These are phyloP conservation scores for Magallana angulata DNA, from an alignment of 1,140 invertebrate genomes.

Conservation along the genomic window DNA sequence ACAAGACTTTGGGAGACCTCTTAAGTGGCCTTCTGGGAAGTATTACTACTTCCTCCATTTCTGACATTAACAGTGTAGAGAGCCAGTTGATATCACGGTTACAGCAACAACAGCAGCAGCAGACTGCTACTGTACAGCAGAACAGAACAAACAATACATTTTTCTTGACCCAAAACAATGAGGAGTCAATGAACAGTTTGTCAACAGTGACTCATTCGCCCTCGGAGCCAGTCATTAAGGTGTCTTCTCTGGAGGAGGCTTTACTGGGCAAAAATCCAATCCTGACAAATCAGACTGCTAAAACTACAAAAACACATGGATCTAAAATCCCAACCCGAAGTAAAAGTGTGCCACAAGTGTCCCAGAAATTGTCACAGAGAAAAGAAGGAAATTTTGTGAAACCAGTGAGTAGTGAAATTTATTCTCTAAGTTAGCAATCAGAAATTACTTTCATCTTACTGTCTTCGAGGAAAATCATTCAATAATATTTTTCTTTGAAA, in stretches of 20 bases:
- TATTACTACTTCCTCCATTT: background rate
- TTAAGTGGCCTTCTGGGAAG: constrained; percentile 10
- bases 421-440: background rate
- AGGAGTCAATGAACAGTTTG: constrained; percentile 1
- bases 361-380: background rate
- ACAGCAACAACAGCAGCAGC: constrained; percentile 14
- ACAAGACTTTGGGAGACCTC: constrained; percentile 2
- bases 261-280: background rate
- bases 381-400: constrained; percentile 18
- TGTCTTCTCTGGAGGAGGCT: constrained; percentile 9
- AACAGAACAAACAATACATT: constrained; percentile 1
- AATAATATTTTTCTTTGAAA: too few species aligned
- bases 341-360: constrained; percentile 9
- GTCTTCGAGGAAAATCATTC: too few species aligned
- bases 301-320: background rate
- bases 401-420: background rate
- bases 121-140: background rate
- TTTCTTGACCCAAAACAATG: constrained; percentile 29
- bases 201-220: background rate
- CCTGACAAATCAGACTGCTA: background rate
- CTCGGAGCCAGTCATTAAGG: background rate
- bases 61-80: background rate
- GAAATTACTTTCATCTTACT: background rate
- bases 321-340: background rate
- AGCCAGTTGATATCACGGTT: constrained; percentile 30